These are phyloP conservation scores for Priapulus caudatus DNA, from an alignment of 2,888 invertebrate genomes.

Conservation along the genomic window DNA sequence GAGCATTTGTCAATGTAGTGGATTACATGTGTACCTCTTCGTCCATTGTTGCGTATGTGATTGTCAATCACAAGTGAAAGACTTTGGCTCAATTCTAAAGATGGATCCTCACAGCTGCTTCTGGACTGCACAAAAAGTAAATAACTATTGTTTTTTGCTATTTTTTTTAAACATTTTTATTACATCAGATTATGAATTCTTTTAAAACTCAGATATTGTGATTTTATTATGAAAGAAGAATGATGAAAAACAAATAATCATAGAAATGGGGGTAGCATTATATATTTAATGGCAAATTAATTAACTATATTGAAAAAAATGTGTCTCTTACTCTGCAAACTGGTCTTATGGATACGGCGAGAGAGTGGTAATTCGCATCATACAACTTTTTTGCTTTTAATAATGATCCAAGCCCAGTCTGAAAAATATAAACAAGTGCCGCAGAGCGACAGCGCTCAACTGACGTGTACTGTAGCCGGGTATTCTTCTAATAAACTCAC, in stretches of 20 bases:
- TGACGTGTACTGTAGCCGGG: too few species aligned
- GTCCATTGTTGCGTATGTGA: neutral
- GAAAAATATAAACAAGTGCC: conserved; percentile 28
- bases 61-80: conserved; percentile 72
- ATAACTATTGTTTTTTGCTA: neutral
- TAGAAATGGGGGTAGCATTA: too few species aligned
- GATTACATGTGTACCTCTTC: too few species aligned
- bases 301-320: too few species aligned
- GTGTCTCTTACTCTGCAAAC: conserved; percentile 58
- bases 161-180: conserved; percentile 10
- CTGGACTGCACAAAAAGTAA: conserved; percentile 29
- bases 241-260: conserved; percentile 7
- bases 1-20: too few species aligned
- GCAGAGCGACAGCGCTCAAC: too few species aligned
- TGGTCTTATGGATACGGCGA: conserved; percentile 70
- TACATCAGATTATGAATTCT: neutral
- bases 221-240: conserved; percentile 10
- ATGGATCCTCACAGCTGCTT: conserved; percentile 48
- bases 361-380: conserved; percentile 81
- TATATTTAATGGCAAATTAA: too few species aligned
- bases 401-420: conserved; percentile 70
- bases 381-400: conserved; percentile 81
- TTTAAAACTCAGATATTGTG: conserved; percentile 7
- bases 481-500: too few species aligned
- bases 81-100: conserved; percentile 68